These are phyloP conservation scores for Knipowitschia caucasica DNA, from an alignment of 2,797 vertebrate species.

Conservation along the genomic window DNA sequence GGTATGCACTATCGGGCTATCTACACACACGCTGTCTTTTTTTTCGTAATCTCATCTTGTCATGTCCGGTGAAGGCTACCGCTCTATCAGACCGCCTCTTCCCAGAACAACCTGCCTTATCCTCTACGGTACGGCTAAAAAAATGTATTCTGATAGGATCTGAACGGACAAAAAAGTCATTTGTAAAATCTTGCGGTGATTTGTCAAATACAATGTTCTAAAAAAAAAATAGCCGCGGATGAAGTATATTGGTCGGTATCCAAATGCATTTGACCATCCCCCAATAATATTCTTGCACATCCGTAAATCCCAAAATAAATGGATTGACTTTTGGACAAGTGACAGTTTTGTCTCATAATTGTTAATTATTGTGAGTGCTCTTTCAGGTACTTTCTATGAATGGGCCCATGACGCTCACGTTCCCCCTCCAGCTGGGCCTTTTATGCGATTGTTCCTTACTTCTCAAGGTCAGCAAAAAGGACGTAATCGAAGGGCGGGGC, in stretches of 20 bases:
- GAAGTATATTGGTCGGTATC: slow-evolving; percentile 42
- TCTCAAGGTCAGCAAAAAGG: slow-evolving; percentile 72
- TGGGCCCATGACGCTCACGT: slow-evolving; percentile 49
- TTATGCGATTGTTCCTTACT: slow-evolving; percentile 72
- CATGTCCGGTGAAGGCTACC: slow-evolving; percentile 24
- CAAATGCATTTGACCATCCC: slow-evolving; percentile 38
- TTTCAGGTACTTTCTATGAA: slow-evolving; percentile 65
- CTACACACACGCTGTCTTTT: slow-evolving; percentile 30
- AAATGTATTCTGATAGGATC: slow-evolving; percentile 30
- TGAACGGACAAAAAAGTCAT: slow-evolving; percentile 24
- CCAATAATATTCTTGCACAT: slow-evolving; percentile 8
- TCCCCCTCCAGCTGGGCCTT: slow-evolving; percentile 34
- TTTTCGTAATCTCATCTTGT: slow-evolving; percentile 50
- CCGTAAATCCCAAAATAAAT: slow-evolving; percentile 54
- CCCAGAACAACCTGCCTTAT: slow-evolving; percentile 57
- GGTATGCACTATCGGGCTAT: slow-evolving; percentile 32
- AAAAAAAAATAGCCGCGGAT: slow-evolving; percentile 45
- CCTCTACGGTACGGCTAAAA: slow-evolving; percentile 27
- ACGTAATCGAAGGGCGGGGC: slow-evolving; percentile 49
- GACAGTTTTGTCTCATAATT: slow-evolving; percentile 65
- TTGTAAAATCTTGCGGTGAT: neutral
- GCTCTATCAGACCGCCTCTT: slow-evolving; percentile 39
- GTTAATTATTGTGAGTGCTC: slow-evolving; percentile 80
- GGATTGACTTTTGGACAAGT: slow-evolving; percentile 66
- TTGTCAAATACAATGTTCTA: slow-evolving; percentile 28